These are phyloP conservation scores for Protophormia terraenovae DNA, from an alignment of 2,888 invertebrate species.

Conservation along the genomic window DNA sequence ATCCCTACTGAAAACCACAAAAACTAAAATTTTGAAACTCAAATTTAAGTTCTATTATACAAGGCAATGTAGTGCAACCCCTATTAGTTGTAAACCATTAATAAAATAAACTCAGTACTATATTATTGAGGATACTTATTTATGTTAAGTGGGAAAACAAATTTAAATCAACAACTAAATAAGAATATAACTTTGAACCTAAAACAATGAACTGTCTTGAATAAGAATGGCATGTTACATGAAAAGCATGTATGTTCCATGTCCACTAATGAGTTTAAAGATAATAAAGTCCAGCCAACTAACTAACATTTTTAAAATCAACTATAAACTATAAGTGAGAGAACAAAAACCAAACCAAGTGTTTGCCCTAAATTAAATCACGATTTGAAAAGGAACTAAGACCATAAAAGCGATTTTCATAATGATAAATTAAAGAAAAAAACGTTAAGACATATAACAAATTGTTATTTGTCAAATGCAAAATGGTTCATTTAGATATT, in stretches of 20 bases:
- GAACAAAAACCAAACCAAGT: not conserved
- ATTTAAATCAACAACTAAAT: not conserved
- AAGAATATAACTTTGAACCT: not conserved
- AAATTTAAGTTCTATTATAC: not conserved
- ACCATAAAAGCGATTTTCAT: constrained; percentile 18
- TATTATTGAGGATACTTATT: constrained; percentile 30
- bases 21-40: not conserved
- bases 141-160: not conserved
- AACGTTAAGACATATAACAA: constrained; percentile 3
- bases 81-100: not conserved
- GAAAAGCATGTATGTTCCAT: constrained; percentile 31
- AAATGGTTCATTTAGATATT: constrained; percentile 14
- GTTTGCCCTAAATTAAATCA: constrained; percentile 59
- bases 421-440: constrained; percentile 41
- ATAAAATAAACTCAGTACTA: not conserved
- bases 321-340: not conserved
- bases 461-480: constrained; percentile 51
- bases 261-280: constrained; percentile 57
- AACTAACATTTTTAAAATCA: not conserved
- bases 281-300: constrained; percentile 19
- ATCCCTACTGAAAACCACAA: no score
- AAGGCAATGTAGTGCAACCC: not conserved
- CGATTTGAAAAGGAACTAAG: constrained; percentile 57
- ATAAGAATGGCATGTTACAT: constrained; percentile 42
- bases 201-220: constrained; percentile 10